A percentile compares a stretch with the other conserved stretches of the same genome.
Conservation (phyloP, 2,113 vertebrate species). For the Xiphophorus maculatus region DNA sequence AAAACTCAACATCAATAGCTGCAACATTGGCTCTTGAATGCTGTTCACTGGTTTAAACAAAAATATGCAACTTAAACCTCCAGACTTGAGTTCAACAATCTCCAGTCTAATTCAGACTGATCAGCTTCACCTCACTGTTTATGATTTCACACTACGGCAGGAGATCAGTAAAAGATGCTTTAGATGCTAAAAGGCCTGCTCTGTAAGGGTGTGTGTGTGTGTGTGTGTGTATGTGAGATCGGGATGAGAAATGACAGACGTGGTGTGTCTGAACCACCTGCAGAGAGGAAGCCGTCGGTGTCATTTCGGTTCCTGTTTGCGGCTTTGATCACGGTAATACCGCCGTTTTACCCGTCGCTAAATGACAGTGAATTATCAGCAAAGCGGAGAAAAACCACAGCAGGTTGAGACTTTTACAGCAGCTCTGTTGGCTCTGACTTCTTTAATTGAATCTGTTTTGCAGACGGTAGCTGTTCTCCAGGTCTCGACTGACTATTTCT, state of each 20-base stretch:
- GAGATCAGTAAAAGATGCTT: constrained; percentile 50
- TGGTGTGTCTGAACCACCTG: constrained; percentile 40
- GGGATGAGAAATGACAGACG: constrained; percentile 2
- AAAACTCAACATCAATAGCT: too few relatives aligned
- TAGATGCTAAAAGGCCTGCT: constrained; percentile 5
- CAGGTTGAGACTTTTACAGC: constrained; percentile 12
- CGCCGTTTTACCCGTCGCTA: constrained; percentile 16
- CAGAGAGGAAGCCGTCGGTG: constrained; percentile 41
- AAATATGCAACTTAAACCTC: constrained; percentile 16
- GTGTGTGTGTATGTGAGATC: not conserved
- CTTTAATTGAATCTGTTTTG: not conserved
- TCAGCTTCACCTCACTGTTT: not conserved
- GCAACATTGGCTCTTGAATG: not conserved
- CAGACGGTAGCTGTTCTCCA: not conserved
- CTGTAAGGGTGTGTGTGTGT: not conserved
- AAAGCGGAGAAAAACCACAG: not conserved
- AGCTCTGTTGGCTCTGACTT: not conserved
- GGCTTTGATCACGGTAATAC: constrained; percentile 37
- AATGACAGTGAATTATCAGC: constrained; percentile 48
- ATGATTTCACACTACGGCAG: constrained; percentile 36
- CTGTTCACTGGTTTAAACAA: constrained; percentile 25
- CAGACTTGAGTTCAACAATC: constrained; percentile 27
- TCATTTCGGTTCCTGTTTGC: constrained; percentile 24
- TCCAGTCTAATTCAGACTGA: constrained; percentile 27
- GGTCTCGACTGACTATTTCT: not conserved